Conservation (phyloP, 37 sponge, comb jelly and placozoan genomes). For the Chondrilla cf. caribensis region DNA sequence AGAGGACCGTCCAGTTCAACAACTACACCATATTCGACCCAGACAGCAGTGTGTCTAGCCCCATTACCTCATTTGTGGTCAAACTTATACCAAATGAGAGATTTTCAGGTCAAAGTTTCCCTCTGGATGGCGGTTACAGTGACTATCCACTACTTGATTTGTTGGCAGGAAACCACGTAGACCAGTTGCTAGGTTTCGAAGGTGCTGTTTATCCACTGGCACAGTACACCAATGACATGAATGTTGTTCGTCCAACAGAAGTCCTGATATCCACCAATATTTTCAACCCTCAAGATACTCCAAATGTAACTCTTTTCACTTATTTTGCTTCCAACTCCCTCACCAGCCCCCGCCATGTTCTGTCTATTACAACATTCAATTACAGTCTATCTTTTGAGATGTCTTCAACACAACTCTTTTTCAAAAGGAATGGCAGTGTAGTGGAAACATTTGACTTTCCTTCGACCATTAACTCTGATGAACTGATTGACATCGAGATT, state of each 20-base stretch:
- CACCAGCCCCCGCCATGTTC: not conserved
- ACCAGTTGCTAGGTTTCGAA: constrained; percentile 1
- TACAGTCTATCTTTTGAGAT: not conserved
- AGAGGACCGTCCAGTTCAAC: not conserved
- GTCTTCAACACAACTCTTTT: not conserved
- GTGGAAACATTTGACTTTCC: not conserved
- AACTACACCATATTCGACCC: constrained; percentile 33
- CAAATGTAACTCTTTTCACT: constrained; percentile 1
- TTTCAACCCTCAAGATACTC: not conserved
- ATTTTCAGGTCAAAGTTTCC: constrained; percentile 18
- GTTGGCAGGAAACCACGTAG: constrained; percentile 43
- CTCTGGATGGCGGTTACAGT: constrained; percentile 61
- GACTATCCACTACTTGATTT: constrained; percentile 60
- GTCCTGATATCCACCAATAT: not conserved
- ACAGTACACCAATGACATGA: not conserved
- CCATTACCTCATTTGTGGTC: not conserved
- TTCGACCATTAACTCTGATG: not conserved
- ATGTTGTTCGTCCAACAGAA: not conserved
- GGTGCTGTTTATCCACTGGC: not conserved
- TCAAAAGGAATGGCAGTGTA: not conserved
- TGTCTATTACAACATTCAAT: not conserved
- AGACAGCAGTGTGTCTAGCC: constrained; percentile 41
- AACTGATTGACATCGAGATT: no score
- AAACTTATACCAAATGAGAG: constrained; percentile 21
- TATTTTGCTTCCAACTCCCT: not conserved